Evolutionary conservation across 2,797 vertebrate species (phyloP), one percentile per base, ranked within the genome.

Genomic region (Thamnophis elegans): DNA sequence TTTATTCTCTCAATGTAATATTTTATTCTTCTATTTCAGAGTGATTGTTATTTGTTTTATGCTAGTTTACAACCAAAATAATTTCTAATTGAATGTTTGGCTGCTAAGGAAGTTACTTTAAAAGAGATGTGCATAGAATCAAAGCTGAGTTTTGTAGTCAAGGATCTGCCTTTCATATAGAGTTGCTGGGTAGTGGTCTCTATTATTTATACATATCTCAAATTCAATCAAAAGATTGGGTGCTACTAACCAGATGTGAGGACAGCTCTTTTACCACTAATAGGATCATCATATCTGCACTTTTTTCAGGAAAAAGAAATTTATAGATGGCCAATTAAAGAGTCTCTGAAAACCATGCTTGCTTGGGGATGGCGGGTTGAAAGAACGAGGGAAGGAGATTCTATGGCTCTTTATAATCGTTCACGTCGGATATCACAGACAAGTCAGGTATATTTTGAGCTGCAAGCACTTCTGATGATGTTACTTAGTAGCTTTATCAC

Each of bases 321-420:
- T 65, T 99, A 99, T 95, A 98, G 98, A 55, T 98, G 98, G 98
- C 98, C 99, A 14, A 98, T 99, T 95, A 98, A 98, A 96, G 99
- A 99, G 93, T 99, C 98, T 73, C 96, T 99, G 65, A 99, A 99
- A 97, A 99, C 99, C 1, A 99, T 99, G 98, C 94, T 99, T 95
- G 98, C 98, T 0, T 99, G 99, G 99, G 98, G 98, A 36, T 99
- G 99, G 99, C 97, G 98, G 91, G 98, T 99, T 47, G 98, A 99
- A 95, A 98, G 99, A 90, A 99, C 98, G 4, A 97, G 98, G 26
- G 99, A 99, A 28, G 98, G 98, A 11, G 99, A 99, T 95, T 97
- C 98, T 2, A 98, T 98, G 94, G 98, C 97, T 1, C 95, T 99
- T 28, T 98, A 99, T 93, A 97, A 98, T 91, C 98, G 98, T 51